Percentiles rank a stretch among this genome's conserved stretches.
Conservation (phyloP, 2,888 invertebrate genomes). For the Lithodes maja region DNA sequence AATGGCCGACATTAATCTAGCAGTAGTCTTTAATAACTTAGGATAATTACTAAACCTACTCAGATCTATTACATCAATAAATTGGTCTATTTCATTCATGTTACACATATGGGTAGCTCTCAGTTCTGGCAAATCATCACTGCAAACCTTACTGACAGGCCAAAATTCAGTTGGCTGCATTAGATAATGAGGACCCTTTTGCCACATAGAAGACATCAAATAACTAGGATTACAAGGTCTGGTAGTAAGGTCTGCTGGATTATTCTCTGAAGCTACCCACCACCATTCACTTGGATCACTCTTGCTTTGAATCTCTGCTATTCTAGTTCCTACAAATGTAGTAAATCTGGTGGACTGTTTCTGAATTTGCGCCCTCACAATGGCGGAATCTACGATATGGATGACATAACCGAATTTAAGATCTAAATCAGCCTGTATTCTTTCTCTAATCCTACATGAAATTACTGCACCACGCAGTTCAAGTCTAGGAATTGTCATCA, state of each 20-base stretch:
- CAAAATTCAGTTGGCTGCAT: neutral
- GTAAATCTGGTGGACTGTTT: slow-evolving; percentile 27
- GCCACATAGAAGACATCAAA: neutral
- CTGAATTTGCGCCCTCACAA: slow-evolving; percentile 47
- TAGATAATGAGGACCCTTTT: slow-evolving; percentile 22
- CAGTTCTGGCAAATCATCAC: slow-evolving; percentile 24
- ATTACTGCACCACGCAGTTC: slow-evolving; percentile 40
- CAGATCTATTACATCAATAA: neutral
- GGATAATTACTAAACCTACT: neutral
- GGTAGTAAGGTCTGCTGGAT: slow-evolving; percentile 41
- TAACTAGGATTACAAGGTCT: neutral
- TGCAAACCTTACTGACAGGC: slow-evolving; percentile 30
- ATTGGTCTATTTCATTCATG: neutral
- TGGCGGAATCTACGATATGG: slow-evolving; percentile 36
- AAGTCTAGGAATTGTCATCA: slow-evolving; percentile 21
- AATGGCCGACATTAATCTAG: neutral
- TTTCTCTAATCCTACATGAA: slow-evolving; percentile 6
- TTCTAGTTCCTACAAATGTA: slow-evolving; percentile 9
- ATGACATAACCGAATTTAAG: slow-evolving; percentile 12
- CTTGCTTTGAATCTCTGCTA: slow-evolving; percentile 32
- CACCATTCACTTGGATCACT: slow-evolving; percentile 36
- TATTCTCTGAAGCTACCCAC: neutral
- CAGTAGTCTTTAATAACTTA: slow-evolving; percentile 2
- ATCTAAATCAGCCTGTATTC: slow-evolving; percentile 6
- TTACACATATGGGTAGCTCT: neutral